phyloP scores from a whole-genome alignment of 2,888 invertebrate species.

The Drosophila prolongata region DNA sequence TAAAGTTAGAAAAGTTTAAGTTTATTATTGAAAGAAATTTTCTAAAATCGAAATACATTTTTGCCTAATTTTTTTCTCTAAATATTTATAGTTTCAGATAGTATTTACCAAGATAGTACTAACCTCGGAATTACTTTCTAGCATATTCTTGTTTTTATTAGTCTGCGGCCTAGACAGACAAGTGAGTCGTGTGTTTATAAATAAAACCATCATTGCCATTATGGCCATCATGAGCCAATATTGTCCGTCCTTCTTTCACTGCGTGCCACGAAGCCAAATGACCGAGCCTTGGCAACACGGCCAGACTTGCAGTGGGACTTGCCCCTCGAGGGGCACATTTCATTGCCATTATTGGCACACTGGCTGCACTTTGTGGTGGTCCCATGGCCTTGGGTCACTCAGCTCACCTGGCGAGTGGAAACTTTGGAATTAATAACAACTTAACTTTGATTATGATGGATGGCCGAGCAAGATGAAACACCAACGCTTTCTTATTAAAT shows the following conservation, averaged over 20 bases:
- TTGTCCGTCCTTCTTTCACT: conserved; percentile 15
- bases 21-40: too few relatives aligned
- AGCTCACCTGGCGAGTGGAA: conserved; percentile 7
- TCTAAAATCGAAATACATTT: too few relatives aligned
- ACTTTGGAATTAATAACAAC: conserved; percentile 38
- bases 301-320: conserved; percentile 8
- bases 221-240: conserved; percentile 41
- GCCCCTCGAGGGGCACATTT: conserved; percentile 15
- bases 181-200: conserved; percentile 35
- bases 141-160: neutral
- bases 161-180: conserved; percentile 1
- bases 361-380: conserved; percentile 40
- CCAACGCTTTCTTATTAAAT: neutral
- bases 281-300: conserved; percentile 32
- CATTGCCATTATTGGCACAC: conserved; percentile 52
- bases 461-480: neutral
- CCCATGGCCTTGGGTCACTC: conserved; percentile 2
- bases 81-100: too few relatives aligned
- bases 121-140: neutral
- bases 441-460: conserved; percentile 28
- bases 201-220: conserved; percentile 46
- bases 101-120: neutral
- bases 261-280: conserved; percentile 43
- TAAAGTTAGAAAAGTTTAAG: too few relatives aligned
- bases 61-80: too few relatives aligned